Conservation (phyloP, 2,888 invertebrate genomes). For the Cantharis lateralis region DNA sequence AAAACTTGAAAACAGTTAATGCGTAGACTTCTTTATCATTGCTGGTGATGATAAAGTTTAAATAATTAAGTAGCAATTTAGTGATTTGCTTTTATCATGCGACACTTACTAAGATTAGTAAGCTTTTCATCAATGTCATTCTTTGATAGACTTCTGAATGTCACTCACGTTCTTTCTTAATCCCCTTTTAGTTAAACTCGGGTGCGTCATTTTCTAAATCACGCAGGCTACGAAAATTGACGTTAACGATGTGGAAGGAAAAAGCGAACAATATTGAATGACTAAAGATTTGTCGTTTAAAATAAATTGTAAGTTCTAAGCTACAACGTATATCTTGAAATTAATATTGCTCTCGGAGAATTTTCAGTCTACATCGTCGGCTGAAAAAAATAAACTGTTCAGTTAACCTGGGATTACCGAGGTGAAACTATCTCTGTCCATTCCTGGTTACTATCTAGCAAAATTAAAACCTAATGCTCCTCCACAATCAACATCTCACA, state of each 20-base stretch:
- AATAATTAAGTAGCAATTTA: constrained; percentile 9
- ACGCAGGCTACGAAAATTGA: constrained; percentile 5
- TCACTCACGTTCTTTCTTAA: constrained; percentile 9
- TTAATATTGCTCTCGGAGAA: neutral
- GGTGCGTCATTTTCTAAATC: constrained; percentile 9
- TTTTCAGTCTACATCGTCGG: neutral
- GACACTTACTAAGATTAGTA: constrained; percentile 5
- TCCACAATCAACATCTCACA: too few relatives aligned
- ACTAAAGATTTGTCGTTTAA: neutral
- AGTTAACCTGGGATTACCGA: too few relatives aligned
- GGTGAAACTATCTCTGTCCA: too few relatives aligned
- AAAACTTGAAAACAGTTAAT: neutral
- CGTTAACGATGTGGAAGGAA: constrained; percentile 11
- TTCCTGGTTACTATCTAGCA: too few relatives aligned
- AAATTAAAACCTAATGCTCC: too few relatives aligned
- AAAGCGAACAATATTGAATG: constrained; percentile 6
- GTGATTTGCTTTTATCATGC: constrained; percentile 7
- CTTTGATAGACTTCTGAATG: constrained; percentile 10
- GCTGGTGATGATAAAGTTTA: neutral
- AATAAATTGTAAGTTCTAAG: neutral
- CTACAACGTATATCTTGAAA: neutral
- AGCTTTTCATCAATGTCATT: constrained; percentile 13
- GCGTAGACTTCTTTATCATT: neutral
- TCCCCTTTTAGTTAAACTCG: constrained; percentile 7
- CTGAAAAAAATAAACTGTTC: neutral